Conservation (phyloP, 2,113 vertebrate species). For the Cyphomyrus plagiostoma region DNA sequence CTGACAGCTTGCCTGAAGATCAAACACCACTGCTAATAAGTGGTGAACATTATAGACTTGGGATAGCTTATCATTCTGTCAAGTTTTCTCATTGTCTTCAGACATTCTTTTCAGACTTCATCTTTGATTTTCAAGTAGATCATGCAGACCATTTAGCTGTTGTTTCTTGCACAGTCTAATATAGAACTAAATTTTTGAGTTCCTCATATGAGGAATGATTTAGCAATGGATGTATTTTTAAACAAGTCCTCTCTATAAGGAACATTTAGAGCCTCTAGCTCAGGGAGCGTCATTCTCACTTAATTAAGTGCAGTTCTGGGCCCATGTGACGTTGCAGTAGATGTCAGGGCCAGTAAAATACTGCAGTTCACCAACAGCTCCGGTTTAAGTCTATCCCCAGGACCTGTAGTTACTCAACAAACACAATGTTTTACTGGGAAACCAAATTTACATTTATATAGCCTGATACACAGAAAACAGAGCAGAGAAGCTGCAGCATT, state of each 20-base stretch:
- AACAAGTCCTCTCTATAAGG: not conserved
- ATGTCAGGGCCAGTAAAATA: not conserved
- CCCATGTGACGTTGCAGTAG: not conserved
- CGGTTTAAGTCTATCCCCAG: not conserved
- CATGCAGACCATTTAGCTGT: not conserved
- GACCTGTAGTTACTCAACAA: not conserved
- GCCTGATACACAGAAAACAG: not conserved
- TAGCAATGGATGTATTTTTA: not conserved
- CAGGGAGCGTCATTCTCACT: not conserved
- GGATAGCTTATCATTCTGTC: not conserved
- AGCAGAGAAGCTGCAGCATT: not conserved
- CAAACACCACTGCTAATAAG: not conserved
- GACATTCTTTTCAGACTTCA: not conserved
- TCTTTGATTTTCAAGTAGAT: not conserved
- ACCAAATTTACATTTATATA: conserved; percentile 10
- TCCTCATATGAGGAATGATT: not conserved
- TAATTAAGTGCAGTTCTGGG: not conserved
- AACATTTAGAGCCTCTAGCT: not conserved
- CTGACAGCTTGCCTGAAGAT: not conserved
- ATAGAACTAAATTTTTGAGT: not conserved
- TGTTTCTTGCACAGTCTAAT: not conserved
- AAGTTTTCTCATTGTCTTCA: not conserved
- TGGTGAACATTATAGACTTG: not conserved
- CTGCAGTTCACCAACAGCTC: not conserved
- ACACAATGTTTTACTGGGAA: not conserved